Base-by-base conservation (phyloP, 2,113 vertebrate genomes). In the Zosterops japonicus region DNA sequence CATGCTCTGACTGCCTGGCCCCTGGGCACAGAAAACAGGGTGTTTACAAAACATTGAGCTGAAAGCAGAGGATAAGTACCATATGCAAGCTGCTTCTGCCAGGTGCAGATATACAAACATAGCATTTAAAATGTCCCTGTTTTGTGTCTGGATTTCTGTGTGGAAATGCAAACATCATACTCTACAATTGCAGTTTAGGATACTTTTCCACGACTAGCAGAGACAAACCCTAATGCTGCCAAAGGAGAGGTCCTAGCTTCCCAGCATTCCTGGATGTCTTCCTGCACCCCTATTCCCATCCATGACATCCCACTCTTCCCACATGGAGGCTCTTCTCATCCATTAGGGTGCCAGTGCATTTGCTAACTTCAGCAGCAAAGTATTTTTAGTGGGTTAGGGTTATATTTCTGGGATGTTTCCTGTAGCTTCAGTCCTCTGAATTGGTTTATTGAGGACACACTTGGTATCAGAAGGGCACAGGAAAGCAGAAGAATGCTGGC, bases 1-100 rank as follows among this genome's bases (percentile, higher is more conserved):
- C 3, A 0, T 20, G 0, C 13, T 68, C 20, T n/a, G 44, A 44
- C 29, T 52, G 44, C 33, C 81, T 77, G 0, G 0, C 8, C 52
- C 17, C 35, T 47, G 60, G 35, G 47, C 35, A 22, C 12, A 50
- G 28, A 8, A 59, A 88, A 13, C 10, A 29, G 22, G 3, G 42
- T 63, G 55, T 80, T 90, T 76, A 67, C 59, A 77, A 90, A 93
- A 83, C n/a, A 47, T 27, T 14, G 23, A 67, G 15, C 50, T 65
- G 63, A 86, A 92, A 81, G 52, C 46, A 44, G 29, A 76, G 11
- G 14, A 5, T 47, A 59, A 76, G 28, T 57, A 29, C 21, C 25
- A 8, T 50, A 67, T 61, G 50, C n/a, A 71, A 68, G 60, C 53
- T 65, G 46, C 31, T 86, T 41, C 75, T 86, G 18, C 68, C 65